A percentile compares a stretch with the other conserved stretches of the same genome.
phyloP scores from a whole-genome alignment of 2,888 invertebrate genomes.

The Melangyna quadrimaculata region DNA sequence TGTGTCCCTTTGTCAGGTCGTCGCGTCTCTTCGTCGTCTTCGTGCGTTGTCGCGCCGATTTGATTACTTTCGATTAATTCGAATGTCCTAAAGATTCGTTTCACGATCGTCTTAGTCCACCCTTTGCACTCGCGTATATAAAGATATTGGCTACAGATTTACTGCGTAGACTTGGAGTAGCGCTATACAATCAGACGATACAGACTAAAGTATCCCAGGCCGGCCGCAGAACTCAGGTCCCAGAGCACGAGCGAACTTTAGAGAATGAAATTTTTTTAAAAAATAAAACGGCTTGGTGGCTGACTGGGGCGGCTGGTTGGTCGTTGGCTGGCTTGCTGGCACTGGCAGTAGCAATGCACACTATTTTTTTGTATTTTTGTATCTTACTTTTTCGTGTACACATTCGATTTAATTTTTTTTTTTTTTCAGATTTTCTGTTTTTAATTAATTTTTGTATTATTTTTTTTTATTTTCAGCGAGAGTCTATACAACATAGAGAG shows the following conservation, averaged over 20 bases:
- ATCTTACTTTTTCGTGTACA: conserved; percentile 29
- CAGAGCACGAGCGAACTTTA: conserved; percentile 61
- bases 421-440: conserved; percentile 52
- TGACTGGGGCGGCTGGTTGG: conserved; percentile 48
- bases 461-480: conserved; percentile 55
- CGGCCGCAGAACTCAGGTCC: conserved; percentile 1
- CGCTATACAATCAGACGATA: conserved; percentile 40
- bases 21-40: background rate
- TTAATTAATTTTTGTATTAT: conserved; percentile 67
- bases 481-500: conserved; percentile 24
- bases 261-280: conserved; percentile 52
- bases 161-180: conserved; percentile 41
- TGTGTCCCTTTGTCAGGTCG: conserved; percentile 49
- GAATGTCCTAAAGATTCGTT: conserved; percentile 53
- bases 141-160: conserved; percentile 41
- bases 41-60: too few relatives aligned
- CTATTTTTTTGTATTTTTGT: conserved; percentile 32
- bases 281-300: conserved; percentile 46
- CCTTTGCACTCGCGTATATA: conserved; percentile 60
- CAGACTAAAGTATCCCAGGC: conserved; percentile 33
- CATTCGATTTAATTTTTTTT: conserved; percentile 64
- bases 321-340: conserved; percentile 22
- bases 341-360: conserved; percentile 43
- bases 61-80: conserved; percentile 59
- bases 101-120: conserved; percentile 47